A percentile compares a stretch with the other conserved stretches of the same genome.
These are phyloP conservation scores for Seriola aureovittata DNA, from an alignment of 2,113 vertebrate genomes.

Conservation along the genomic window DNA sequence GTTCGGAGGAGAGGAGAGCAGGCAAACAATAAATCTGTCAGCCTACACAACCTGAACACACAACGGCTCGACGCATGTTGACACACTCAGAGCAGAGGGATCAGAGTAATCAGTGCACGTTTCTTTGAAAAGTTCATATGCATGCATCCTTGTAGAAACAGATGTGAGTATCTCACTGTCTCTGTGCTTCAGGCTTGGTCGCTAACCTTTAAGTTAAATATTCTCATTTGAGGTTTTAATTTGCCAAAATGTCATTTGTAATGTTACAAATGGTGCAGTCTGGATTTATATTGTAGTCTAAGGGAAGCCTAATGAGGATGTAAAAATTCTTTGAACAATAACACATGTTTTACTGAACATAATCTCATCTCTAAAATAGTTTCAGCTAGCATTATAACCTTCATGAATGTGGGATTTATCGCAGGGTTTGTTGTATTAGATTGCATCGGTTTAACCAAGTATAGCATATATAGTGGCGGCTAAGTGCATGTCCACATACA, in stretches of 20 bases:
- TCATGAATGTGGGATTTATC: too few relatives aligned
- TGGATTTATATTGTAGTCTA: conserved; percentile 2
- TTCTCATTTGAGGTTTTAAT: conserved; percentile 9
- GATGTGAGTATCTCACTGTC: not conserved
- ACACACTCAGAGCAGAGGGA: conserved; percentile 2
- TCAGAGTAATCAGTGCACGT: conserved; percentile 21
- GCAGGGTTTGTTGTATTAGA: too few relatives aligned
- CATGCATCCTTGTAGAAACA: not conserved
- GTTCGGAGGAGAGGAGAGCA: conserved; percentile 12
- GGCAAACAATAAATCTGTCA: conserved; percentile 34
- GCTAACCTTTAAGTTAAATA: conserved; percentile 24
- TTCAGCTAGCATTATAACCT: not conserved
- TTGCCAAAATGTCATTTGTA: not conserved
- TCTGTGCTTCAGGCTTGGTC: not conserved
- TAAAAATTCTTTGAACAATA: not conserved
- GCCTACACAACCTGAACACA: conserved; percentile 20
- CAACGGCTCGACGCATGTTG: conserved; percentile 13
- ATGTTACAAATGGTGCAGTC: not conserved
- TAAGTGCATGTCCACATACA: not conserved
- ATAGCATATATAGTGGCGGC: not conserved
- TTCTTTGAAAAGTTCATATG: conserved; percentile 42
- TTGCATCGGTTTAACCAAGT: too few relatives aligned
- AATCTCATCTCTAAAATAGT: not conserved
- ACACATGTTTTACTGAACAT: not conserved
- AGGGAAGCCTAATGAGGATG: not conserved